Conservation (phyloP, 2,888 invertebrate genomes). For the Ferrisia virgata region DNA sequence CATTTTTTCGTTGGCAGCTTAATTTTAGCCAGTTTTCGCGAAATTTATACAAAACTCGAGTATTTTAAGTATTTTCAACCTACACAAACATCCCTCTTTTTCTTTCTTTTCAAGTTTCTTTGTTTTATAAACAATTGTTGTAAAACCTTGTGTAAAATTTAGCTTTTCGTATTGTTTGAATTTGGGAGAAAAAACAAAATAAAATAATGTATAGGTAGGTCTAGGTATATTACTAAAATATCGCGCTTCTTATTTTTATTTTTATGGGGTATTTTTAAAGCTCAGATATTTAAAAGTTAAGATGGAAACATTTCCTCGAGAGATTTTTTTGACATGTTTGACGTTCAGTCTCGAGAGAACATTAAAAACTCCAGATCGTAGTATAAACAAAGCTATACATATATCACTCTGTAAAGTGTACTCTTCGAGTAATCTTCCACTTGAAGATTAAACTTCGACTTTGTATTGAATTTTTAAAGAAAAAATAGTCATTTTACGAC, state of each 20-base stretch:
- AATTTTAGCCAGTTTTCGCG: neutral
- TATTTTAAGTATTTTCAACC: neutral
- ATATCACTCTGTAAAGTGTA: too few species aligned
- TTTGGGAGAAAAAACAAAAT: neutral
- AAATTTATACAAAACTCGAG: neutral
- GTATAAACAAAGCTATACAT: too few species aligned
- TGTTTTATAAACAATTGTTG: neutral
- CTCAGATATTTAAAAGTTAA: neutral
- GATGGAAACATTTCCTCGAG: neutral
- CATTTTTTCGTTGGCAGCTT: neutral
- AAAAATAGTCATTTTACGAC: too few species aligned
- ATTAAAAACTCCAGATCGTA: neutral
- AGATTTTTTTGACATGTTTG: neutral
- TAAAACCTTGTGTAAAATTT: neutral
- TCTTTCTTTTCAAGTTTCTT: neutral
- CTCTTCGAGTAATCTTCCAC: too few species aligned
- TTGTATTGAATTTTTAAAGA: too few species aligned
- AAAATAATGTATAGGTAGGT: too few species aligned
- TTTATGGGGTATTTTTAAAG: neutral
- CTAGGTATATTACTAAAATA: neutral
- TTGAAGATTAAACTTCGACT: too few species aligned
- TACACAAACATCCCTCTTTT: neutral
- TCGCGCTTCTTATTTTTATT: neutral
- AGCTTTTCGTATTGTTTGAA: neutral
- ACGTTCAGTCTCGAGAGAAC: neutral